Conservation (phyloP, 2,888 invertebrate species). For the Ellobium chinense region DNA sequence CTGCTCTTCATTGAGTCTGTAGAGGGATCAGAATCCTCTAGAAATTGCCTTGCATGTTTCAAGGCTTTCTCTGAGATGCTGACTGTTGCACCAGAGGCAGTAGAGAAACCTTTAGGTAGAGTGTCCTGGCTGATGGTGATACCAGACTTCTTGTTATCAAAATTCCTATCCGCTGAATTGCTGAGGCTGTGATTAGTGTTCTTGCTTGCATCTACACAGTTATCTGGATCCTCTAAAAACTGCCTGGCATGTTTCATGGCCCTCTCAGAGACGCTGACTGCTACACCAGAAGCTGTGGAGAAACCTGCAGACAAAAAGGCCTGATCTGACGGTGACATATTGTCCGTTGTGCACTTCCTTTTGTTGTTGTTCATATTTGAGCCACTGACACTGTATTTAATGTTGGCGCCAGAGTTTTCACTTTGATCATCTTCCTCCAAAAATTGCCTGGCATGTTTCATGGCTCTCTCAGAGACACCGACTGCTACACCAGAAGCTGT, state of each 20-base stretch:
- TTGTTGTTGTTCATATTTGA: no score
- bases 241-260: not conserved
- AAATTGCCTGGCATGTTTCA: not conserved
- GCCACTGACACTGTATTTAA: no score
- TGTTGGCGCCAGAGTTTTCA: not conserved
- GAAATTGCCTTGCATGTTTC: not conserved
- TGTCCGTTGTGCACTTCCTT: no score
- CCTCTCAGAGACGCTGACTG: conserved; percentile 44
- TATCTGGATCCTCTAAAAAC: not conserved
- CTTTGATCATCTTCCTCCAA: not conserved
- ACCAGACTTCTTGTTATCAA: no score
- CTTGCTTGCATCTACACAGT: no score
- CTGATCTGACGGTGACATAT: not conserved
- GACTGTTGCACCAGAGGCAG: conserved; percentile 15
- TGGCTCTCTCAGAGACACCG: not conserved
- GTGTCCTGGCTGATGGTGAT: no score
- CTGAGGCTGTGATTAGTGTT: no score
- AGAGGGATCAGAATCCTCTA: not conserved
- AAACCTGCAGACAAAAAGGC: not conserved
- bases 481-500: conserved; percentile 2
- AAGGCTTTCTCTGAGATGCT: conserved; percentile 24
- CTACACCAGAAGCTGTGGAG: conserved; percentile 21
- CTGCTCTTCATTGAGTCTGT: no score
- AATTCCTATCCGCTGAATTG: no score
- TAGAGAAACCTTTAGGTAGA: conserved; percentile 24